These are phyloP conservation scores for cat (Felis catus) DNA, from an alignment of 2,113 vertebrate genomes.

Conservation along the genomic window F.catus_Fca126_mat1.0 CM031413.1:162198501-162199000, in stretches of 20 bases:
- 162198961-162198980: no score
- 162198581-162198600: background rate
- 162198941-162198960: background rate
- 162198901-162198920: background rate
- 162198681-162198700: background rate
- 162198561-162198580: background rate
- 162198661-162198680: background rate
- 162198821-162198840: background rate
- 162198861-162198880: no score
- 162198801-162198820: background rate
- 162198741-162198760: background rate
- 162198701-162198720: background rate
- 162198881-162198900: no score
- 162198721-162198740: background rate
- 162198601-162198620: background rate
- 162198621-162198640: background rate
- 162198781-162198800: background rate
- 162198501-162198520: background rate
- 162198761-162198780: background rate
- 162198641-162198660: background rate
- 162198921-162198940: background rate
- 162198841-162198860: background rate
- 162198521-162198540: background rate
- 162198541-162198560: background rate
- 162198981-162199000: background rate